Conservation (phyloP, 1,140 invertebrate species). For the Myzus persicae region DNA sequence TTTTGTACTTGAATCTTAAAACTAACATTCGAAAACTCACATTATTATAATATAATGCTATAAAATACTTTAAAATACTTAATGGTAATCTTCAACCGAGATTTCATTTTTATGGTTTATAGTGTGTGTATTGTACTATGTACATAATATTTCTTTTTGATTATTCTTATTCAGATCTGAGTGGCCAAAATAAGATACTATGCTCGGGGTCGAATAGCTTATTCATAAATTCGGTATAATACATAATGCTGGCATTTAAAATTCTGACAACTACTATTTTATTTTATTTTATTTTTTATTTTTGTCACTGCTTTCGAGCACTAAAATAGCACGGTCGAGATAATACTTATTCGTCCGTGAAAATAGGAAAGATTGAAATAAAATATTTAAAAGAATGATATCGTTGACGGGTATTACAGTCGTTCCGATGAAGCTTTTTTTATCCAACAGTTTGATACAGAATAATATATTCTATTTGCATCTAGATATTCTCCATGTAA, state of each 20-base stretch:
- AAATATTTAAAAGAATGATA: constrained; percentile 5
- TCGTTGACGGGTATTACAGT: neutral
- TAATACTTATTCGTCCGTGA: neutral
- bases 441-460: neutral
- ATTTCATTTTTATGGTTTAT: neutral
- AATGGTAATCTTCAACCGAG: neutral
- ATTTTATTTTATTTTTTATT: neutral
- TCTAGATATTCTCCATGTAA: neutral
- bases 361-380: neutral
- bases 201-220: neutral
- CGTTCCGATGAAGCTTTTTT: neutral
- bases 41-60: neutral
- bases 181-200: neutral
- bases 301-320: neutral
- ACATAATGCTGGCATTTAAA: neutral
- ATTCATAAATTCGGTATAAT: constrained; percentile 9
- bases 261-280: constrained; percentile 8
- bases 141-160: neutral
- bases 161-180: neutral
- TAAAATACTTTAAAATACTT: neutral
- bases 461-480: neutral
- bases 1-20: too few species aligned
- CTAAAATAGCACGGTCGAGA: neutral
- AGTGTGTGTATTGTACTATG: neutral
- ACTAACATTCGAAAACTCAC: too few species aligned